Conservation (phyloP, 2,888 invertebrate genomes). For the Diplazon laetatorius region DNA sequence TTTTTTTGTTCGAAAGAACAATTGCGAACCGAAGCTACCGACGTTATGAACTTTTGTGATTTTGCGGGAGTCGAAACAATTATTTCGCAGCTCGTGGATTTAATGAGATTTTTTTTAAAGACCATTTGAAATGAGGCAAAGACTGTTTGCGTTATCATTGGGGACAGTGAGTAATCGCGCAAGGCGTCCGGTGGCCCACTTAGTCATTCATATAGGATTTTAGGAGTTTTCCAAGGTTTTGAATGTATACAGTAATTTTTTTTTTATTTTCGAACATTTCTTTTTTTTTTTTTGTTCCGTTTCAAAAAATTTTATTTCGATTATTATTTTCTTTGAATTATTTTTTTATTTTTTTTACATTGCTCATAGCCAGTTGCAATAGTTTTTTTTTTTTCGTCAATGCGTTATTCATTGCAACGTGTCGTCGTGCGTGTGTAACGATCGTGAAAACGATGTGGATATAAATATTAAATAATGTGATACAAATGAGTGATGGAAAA, state of each 20-base stretch:
- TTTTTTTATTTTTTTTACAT: no score
- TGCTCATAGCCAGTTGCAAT: background rate
- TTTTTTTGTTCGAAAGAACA: background rate
- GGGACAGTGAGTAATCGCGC: background rate
- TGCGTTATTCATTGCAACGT: background rate
- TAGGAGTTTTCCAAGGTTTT: slow-evolving; percentile 13
- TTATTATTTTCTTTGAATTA: no score
- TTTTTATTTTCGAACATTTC: background rate
- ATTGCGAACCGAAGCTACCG: background rate
- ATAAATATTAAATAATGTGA: slow-evolving; percentile 17
- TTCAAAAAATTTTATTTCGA: no score
- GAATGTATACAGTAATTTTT: background rate
- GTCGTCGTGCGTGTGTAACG: background rate
- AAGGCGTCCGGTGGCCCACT: slow-evolving; percentile 43
- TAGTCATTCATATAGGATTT: slow-evolving; percentile 43
- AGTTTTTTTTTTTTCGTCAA: background rate
- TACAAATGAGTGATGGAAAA: slow-evolving; percentile 47
- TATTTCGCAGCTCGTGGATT: slow-evolving; percentile 8
- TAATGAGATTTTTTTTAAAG: slow-evolving; percentile 35
- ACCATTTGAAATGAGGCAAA: slow-evolving; percentile 21
- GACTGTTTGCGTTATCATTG: slow-evolving; percentile 43
- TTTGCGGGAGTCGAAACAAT: slow-evolving; percentile 2
- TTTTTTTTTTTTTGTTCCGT: slow-evolving; percentile 3
- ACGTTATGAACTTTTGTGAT: background rate
- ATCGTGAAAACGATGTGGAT: background rate